phyloP scores from a whole-genome alignment of 2,797 vertebrate genomes.

The Moxostoma hubbsi region DNA sequence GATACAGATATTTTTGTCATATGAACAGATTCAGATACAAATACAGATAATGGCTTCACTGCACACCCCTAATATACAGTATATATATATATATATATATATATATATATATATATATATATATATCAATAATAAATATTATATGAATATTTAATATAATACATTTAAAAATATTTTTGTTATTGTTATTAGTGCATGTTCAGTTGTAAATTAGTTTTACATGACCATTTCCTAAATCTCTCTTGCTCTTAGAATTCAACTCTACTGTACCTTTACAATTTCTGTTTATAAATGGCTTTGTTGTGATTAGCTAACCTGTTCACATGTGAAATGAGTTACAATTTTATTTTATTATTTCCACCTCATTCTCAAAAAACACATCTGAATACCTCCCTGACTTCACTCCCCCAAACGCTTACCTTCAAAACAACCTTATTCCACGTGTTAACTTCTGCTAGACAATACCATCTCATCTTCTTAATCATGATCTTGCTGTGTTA shows the following conservation, averaged over 20 bases:
- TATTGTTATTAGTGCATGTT: neutral
- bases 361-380: slow-evolving; percentile 6
- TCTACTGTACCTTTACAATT: neutral
- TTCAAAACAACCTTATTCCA: slow-evolving; percentile 3
- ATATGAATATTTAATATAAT: no score
- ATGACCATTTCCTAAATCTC: neutral
- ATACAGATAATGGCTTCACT: no score
- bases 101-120: no score
- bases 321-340: neutral
- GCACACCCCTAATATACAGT: no score
- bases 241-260: neutral
- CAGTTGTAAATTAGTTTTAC: neutral
- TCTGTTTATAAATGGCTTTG: neutral
- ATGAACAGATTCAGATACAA: no score
- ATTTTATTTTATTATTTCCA: slow-evolving; percentile 10
- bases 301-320: neutral
- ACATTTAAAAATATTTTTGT: no score
- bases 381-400: neutral
- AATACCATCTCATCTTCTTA: slow-evolving; percentile 20
- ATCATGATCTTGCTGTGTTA: slow-evolving; percentile 46
- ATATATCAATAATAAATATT: no score
- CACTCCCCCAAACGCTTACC: slow-evolving; percentile 1
- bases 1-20: no score
- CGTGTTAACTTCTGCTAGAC: slow-evolving; percentile 11
- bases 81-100: no score